phyloP scores from a whole-genome alignment of 2,113 vertebrate genomes.

The Oenanthe melanoleuca region DNA sequence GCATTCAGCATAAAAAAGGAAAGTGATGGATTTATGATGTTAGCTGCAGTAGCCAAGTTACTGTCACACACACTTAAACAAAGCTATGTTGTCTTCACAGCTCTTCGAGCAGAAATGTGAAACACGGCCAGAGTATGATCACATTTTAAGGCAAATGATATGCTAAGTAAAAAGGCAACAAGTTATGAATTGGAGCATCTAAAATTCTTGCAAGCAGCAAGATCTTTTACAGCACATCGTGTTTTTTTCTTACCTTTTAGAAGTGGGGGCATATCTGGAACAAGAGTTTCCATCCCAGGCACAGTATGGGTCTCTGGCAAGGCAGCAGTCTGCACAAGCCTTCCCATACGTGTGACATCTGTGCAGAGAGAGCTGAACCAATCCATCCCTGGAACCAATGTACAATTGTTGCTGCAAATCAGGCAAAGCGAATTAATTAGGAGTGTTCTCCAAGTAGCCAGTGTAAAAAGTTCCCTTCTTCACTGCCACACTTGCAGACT shows the following conservation, averaged over 20 bases:
- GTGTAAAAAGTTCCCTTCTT: constrained; percentile 17
- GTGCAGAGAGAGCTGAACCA: constrained; percentile 93
- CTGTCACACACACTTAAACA: constrained; percentile 1
- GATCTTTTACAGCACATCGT: background rate
- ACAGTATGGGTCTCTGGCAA: constrained; percentile 97
- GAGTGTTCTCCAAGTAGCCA: background rate
- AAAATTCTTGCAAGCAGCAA: background rate
- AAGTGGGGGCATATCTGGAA: constrained; percentile 90
- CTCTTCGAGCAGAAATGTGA: background rate
- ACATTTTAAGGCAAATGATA: constrained; percentile 30
- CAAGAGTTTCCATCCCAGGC: constrained; percentile 96
- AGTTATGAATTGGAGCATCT: background rate
- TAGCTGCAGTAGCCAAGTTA: background rate
- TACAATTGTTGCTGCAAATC: constrained; percentile 94
- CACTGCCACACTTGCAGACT: background rate
- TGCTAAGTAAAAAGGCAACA: constrained; percentile 6
- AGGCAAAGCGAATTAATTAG: constrained; percentile 72
- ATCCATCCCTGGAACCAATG: constrained; percentile 87
- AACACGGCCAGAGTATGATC: background rate
- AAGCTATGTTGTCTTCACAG: constrained; percentile 17
- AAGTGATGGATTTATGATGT: background rate
- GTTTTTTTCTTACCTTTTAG: constrained; percentile 85
- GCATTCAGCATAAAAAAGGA: background rate
- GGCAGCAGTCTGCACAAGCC: constrained; percentile 95
- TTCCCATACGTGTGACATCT: constrained; percentile 94